Evolutionary conservation across 1,140 invertebrate genomes (phyloP), one percentile per base, ranked within the genome.

Genomic region (Camponotus vicinus): DNA sequence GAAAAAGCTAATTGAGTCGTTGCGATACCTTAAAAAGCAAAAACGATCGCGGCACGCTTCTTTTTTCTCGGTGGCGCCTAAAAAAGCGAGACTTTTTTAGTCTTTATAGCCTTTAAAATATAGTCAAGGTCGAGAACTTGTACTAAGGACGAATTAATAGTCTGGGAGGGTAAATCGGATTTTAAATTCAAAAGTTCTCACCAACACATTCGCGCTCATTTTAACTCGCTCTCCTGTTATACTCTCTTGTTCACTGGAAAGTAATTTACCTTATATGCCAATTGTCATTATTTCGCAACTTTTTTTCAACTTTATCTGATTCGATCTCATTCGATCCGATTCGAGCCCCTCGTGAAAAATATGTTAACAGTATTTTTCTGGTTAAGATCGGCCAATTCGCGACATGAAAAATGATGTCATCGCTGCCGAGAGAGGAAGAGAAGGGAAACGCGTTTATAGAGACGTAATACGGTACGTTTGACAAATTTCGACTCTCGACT

Each of bases 401-500:
- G 40, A 42, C 32, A 57, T 45, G 55, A 75, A 73, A 80, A 69
- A 79, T 55, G 77, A 15, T 57, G 77, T 40, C 21, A 40, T 52
- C 40, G 5, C 2, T 18, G 49, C 61, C 32, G 18, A 67, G 52
- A 77, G 49, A 57, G 7, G 27, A 37, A 55, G 15, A 7, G 9
- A 37, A 18, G 45, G 75, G 73, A 57, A 8, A 37, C 64, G 83
- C 37, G 64, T 69, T 91, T 83, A 83, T 90, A 76, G 64, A 89
- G 84, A 89, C 66, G 73, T 86, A 88, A 71, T 69, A 67, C 57
- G 79, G 75, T 45, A 84, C 57, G 32, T 82, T 84, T 88, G 91
- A 92, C 87, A 87, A 92, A 92, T 92, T 92, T 91, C 40, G 21
- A 8, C 55, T 86, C 42, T 69, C 45, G 55, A 55, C 34, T 57